phyloP scores from a whole-genome alignment of 2,113 vertebrate genomes.

The Aythya baeri region DNA sequence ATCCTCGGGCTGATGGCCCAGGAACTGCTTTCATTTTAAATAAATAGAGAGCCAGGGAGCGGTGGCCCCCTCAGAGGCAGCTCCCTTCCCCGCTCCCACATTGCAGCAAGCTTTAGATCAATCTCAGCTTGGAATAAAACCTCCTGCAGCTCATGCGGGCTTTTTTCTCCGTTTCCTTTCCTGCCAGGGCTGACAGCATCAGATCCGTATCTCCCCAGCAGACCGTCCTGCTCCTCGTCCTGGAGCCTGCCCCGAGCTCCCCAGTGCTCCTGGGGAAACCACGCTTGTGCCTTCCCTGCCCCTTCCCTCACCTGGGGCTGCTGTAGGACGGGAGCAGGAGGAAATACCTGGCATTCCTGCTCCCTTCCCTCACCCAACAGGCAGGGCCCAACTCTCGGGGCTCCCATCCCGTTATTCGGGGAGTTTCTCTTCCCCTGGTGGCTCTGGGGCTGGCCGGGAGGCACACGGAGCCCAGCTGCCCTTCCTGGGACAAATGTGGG shows the following conservation, averaged over 20 bases:
- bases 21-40: not conserved
- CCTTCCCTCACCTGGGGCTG: not conserved
- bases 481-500: not conserved
- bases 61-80: not conserved
- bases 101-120: not conserved
- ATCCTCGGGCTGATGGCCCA: not conserved
- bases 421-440: not conserved
- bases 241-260: not conserved
- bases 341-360: slow-evolving; percentile 53
- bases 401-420: not conserved
- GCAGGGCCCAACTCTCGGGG: not conserved
- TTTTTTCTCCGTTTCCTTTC: not conserved
- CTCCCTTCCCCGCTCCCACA: slow-evolving; percentile 11
- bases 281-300: not conserved
- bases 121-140: not conserved
- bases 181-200: not conserved
- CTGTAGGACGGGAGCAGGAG: not conserved
- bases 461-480: not conserved
- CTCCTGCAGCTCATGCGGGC: not conserved
- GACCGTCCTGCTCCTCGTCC: not conserved
- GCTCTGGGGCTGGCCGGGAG: not conserved
- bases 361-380: slow-evolving; percentile 28
- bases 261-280: not conserved
- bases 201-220: not conserved
- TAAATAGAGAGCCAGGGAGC: not conserved